These are phyloP conservation scores for Ichneumoninae sp. DNA, from an alignment of 2,888 invertebrate species.

Conservation along the genomic window DNA sequence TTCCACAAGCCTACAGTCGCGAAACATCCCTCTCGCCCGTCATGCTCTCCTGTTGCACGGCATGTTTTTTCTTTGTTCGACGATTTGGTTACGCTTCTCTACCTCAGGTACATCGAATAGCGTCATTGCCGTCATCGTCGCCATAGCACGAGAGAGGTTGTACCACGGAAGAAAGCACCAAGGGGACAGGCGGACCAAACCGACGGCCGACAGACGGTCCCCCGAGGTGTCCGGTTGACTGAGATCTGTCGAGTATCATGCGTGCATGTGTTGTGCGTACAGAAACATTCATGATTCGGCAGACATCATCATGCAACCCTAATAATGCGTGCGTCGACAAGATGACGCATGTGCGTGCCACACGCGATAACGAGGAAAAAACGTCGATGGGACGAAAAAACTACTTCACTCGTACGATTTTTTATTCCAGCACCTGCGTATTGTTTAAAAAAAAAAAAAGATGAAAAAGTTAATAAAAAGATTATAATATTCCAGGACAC, in stretches of 20 bases:
- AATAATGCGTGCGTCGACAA: constrained; percentile 80
- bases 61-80: constrained; percentile 84
- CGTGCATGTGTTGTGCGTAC: constrained; percentile 36
- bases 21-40: constrained; percentile 69
- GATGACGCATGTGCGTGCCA: constrained; percentile 80
- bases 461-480: too few species aligned
- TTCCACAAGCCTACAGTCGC: constrained; percentile 2
- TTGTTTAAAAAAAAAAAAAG: too few species aligned
- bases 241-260: constrained; percentile 49
- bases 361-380: constrained; percentile 68
- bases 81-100: constrained; percentile 72
- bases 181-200: constrained; percentile 7
- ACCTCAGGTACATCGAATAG: constrained; percentile 22
- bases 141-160: constrained; percentile 27
- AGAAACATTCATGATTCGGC: constrained; percentile 16
- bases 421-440: background rate
- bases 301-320: constrained; percentile 79
- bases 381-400: background rate
- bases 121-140: constrained; percentile 41
- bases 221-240: background rate
- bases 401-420: background rate
- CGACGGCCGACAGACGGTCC: background rate
- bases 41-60: constrained; percentile 81
- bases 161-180: constrained; percentile 24
- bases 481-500: too few species aligned